phyloP scores from a whole-genome alignment of 1,140 invertebrate genomes.

The Pseudomyrmex cubaensis region DNA sequence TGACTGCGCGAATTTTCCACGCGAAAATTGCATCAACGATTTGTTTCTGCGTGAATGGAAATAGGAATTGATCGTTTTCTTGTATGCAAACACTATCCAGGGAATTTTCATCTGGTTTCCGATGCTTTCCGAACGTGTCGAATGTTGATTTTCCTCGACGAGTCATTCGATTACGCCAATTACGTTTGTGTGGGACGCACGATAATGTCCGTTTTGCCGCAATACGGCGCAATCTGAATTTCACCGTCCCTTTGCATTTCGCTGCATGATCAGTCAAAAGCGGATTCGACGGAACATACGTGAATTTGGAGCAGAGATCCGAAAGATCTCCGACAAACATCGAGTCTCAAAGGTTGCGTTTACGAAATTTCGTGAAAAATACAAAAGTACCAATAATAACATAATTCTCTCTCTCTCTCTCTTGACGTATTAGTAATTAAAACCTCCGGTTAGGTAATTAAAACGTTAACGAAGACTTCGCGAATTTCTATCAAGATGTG shows the following conservation, averaged over 20 bases:
- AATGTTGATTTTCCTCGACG: conserved; percentile 60
- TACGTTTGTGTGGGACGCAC: conserved; percentile 50
- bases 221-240: conserved; percentile 32
- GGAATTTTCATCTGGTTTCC: conserved; percentile 60
- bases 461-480: conserved; percentile 46
- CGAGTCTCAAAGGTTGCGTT: too few species aligned
- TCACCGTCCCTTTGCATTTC: conserved; percentile 14
- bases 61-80: conserved; percentile 42
- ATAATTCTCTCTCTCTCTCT: too few species aligned
- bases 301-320: background rate
- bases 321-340: background rate
- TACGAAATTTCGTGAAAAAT: too few species aligned
- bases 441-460: conserved; percentile 44
- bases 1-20: conserved; percentile 34
- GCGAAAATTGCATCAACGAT: conserved; percentile 62
- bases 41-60: conserved; percentile 63
- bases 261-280: conserved; percentile 41
- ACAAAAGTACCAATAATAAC: too few species aligned
- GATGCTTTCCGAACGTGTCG: conserved; percentile 21
- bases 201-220: conserved; percentile 46
- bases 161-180: conserved; percentile 59
- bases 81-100: conserved; percentile 43
- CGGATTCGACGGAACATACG: background rate
- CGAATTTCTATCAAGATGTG: conserved; percentile 41
- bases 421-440: conserved; percentile 49